Conservation (phyloP, 23 tunicate genomes). For the Trididemnum nubilum region DNA sequence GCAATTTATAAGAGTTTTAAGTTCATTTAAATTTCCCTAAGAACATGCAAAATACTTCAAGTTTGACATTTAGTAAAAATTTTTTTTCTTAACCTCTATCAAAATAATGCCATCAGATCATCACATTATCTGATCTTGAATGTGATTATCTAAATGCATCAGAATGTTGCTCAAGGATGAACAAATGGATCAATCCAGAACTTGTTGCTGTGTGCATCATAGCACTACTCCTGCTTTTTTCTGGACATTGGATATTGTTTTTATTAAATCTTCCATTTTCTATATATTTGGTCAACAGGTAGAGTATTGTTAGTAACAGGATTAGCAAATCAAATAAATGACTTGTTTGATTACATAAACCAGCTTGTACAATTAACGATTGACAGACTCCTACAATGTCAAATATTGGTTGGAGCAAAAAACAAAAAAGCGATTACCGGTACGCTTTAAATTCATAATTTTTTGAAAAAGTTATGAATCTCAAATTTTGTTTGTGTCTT, state of each 20-base stretch:
- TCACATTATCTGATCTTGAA: constrained; percentile 94
- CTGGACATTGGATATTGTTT: constrained; percentile 74
- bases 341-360: neutral
- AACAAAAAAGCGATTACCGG: too few species aligned
- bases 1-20: too few species aligned
- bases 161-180: constrained; percentile 77
- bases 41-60: too few species aligned
- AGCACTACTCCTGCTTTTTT: constrained; percentile 33
- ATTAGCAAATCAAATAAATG: too few species aligned
- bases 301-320: constrained; percentile 4
- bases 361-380: neutral
- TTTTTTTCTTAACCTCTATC: too few species aligned
- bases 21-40: too few species aligned
- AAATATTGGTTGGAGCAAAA: too few species aligned
- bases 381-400: too few species aligned
- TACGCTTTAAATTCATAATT: too few species aligned
- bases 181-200: constrained; percentile 80
- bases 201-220: constrained; percentile 33
- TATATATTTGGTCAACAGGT: constrained; percentile 57
- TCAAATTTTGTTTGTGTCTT: too few species aligned
- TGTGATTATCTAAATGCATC: constrained; percentile 97
- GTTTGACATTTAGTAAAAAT: too few species aligned
- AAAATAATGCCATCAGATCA: constrained; percentile 51
- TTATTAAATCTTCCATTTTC: constrained; percentile 59
- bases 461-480: too few species aligned